These are phyloP conservation scores for Grammomys dolichurus DNA, from an alignment of 2,113 vertebrate genomes.

Conservation along the genomic window DNA sequence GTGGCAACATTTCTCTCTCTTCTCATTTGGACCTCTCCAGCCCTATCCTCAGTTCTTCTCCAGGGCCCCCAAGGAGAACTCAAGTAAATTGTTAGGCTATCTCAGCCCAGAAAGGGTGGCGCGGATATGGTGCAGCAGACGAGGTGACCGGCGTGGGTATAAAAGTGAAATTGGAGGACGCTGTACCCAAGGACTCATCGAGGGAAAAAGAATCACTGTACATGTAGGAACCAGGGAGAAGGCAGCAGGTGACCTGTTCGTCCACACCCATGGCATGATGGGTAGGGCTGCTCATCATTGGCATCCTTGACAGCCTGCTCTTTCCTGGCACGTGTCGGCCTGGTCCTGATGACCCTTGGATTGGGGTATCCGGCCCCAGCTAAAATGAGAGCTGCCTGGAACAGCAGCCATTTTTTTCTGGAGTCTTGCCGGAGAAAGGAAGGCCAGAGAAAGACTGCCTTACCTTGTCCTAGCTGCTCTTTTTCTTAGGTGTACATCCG, in stretches of 20 bases:
- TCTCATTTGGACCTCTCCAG: neutral
- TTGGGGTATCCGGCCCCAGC: neutral
- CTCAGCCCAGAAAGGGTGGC: neutral
- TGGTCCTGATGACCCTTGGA: neutral
- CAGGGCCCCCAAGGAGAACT: neutral
- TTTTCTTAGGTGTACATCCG: no score
- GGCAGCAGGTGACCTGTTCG: neutral
- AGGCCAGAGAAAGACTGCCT: neutral
- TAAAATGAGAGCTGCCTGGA: neutral
- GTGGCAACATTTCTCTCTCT: no score
- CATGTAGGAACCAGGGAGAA: no score
- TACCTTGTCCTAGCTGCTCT: no score
- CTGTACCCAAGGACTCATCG: neutral
- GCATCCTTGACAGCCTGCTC: neutral
- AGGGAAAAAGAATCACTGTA: neutral
- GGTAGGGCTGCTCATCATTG: neutral
- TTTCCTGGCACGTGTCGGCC: neutral
- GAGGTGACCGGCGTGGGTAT: neutral
- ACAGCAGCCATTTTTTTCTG: neutral
- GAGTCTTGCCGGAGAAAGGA: neutral
- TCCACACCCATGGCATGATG: neutral
- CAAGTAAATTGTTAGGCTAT: neutral
- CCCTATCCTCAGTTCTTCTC: no score
- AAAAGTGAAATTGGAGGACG: neutral
- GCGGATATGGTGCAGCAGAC: neutral